phyloP scores from a whole-genome alignment of 2,888 invertebrate species.

The Chalcis sispes region DNA sequence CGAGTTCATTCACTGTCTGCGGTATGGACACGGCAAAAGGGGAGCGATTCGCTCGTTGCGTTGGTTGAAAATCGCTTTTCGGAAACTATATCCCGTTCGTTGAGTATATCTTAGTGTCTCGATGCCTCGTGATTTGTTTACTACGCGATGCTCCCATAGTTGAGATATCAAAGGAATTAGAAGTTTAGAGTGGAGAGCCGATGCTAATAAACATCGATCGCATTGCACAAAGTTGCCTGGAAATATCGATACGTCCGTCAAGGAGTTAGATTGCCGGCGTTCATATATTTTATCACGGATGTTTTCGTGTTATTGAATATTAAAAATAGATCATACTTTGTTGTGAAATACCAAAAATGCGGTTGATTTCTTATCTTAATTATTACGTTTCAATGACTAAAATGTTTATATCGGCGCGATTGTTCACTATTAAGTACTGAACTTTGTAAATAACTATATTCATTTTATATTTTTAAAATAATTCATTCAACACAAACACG shows the following conservation, averaged over 20 bases:
- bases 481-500: too few relatives aligned
- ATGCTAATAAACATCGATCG: constrained; percentile 73
- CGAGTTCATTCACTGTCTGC: constrained; percentile 7
- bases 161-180: constrained; percentile 73
- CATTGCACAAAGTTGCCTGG: constrained; percentile 70
- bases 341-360: too few relatives aligned
- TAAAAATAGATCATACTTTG: too few relatives aligned
- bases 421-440: too few relatives aligned
- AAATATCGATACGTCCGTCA: constrained; percentile 62
- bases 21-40: neutral
- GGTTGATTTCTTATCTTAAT: too few relatives aligned
- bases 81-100: constrained; percentile 60
- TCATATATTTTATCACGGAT: too few relatives aligned
- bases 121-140: constrained; percentile 34
- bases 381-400: too few relatives aligned
- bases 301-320: too few relatives aligned
- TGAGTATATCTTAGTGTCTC: constrained; percentile 35
- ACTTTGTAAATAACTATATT: too few relatives aligned
- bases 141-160: neutral
- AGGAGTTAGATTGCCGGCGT: too few relatives aligned
- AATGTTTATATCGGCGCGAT: too few relatives aligned
- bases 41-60: constrained; percentile 2
- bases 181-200: constrained; percentile 65
- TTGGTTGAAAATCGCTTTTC: constrained; percentile 59
- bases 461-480: too few relatives aligned